Conservation (phyloP, 2,888 invertebrate genomes). For the Cataglyphis altisquamis region DNA sequence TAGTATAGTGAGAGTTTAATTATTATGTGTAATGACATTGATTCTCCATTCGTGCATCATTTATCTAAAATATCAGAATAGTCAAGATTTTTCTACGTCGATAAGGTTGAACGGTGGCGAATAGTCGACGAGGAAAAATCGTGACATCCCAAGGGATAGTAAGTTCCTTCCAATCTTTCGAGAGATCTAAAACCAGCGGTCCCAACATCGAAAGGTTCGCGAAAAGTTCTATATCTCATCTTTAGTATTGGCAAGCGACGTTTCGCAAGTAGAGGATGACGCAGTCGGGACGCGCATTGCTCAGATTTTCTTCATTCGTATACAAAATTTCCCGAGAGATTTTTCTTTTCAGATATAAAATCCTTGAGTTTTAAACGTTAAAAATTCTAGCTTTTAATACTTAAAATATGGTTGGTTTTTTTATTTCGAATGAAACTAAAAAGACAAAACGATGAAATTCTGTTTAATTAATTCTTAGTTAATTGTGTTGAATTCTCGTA, state of each 20-base stretch:
- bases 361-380: neutral
- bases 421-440: neutral
- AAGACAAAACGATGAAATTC: neutral
- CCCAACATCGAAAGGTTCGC: slow-evolving; percentile 20
- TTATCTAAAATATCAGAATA: slow-evolving; percentile 9
- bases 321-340: slow-evolving; percentile 11
- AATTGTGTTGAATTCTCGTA: neutral
- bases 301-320: slow-evolving; percentile 21
- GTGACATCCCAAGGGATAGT: slow-evolving; percentile 18
- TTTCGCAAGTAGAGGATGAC: slow-evolving; percentile 8
- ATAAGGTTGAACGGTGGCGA: slow-evolving; percentile 28
- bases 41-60: neutral
- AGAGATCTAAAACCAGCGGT: slow-evolving; percentile 16
- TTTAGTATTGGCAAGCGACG: slow-evolving; percentile 19
- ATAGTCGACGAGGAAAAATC: slow-evolving; percentile 32
- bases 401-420: neutral
- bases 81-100: slow-evolving; percentile 2
- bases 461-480: neutral
- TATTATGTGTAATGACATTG: slow-evolving; percentile 1
- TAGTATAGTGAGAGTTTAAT: neutral
- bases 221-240: slow-evolving; percentile 30
- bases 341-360: neutral
- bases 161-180: slow-evolving; percentile 24
- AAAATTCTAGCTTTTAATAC: slow-evolving; percentile 1
- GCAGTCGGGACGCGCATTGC: slow-evolving; percentile 10